Evolutionary conservation across 1,140 invertebrate species (phyloP).

Genomic region (Lepidurus packardi): DNA sequence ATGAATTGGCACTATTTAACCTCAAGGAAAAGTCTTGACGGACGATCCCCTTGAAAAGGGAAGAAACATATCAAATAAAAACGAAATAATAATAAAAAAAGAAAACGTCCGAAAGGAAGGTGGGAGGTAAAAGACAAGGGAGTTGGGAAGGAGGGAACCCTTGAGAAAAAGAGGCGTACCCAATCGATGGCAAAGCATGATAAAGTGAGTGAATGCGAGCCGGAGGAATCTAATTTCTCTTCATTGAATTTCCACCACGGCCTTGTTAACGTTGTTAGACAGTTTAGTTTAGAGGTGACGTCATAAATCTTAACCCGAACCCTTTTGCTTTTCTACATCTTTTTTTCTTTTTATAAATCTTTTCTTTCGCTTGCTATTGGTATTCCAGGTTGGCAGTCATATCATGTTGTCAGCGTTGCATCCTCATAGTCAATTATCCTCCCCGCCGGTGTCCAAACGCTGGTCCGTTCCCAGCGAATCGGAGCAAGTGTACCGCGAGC

Average conservation of each 20-base stretch:
- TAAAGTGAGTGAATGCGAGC: not conserved
- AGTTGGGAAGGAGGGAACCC: not conserved
- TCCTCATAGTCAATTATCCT: not conserved
- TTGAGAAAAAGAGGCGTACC: not conserved
- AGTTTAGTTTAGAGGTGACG: no score
- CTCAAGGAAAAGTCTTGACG: slow-evolving; percentile 17
- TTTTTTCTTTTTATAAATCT: not conserved
- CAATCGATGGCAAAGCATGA: slow-evolving; percentile 7
- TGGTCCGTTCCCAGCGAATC: not conserved
- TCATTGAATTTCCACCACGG: not conserved
- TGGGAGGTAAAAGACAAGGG: not conserved
- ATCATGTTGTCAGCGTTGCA: slow-evolving; percentile 1
- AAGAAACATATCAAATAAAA: not conserved
- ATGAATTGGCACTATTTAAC: slow-evolving; percentile 22
- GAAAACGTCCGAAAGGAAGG: not conserved
- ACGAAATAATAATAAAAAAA: not conserved
- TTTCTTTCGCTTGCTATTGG: not conserved
- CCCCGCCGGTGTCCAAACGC: not conserved
- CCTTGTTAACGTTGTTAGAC: not conserved
- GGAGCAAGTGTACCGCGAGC: not conserved
- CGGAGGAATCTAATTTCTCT: not conserved
- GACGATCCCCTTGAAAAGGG: not conserved
- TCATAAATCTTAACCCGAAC: not conserved
- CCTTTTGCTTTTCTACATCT: no score
- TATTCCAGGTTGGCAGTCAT: not conserved